Percentiles rank a stretch among this genome's conserved stretches.
Evolutionary conservation across 2,797 vertebrate species (phyloP).

Genomic region (Amblyraja radiata): DNA sequence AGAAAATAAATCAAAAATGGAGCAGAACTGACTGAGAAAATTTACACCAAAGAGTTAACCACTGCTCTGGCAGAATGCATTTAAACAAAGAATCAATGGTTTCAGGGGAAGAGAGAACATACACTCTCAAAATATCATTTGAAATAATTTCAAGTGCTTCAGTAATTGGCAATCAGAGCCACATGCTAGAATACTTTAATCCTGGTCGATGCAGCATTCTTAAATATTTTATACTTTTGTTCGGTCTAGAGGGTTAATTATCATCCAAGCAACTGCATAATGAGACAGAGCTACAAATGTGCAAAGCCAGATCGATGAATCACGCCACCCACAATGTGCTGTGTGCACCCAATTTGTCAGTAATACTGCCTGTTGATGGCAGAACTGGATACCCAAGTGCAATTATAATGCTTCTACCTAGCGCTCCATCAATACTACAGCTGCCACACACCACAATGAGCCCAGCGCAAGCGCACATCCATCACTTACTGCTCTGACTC

Average conservation of each 20-base stretch:
- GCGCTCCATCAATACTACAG: neutral
- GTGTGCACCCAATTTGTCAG: neutral
- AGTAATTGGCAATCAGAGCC: neutral
- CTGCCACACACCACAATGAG: neutral
- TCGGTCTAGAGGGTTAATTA: conserved; percentile 2
- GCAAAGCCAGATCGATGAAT: neutral
- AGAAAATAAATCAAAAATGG: neutral
- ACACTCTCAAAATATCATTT: neutral
- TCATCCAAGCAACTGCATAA: neutral
- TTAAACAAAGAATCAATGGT: neutral
- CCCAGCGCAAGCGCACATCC: neutral
- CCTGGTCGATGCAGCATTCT: neutral
- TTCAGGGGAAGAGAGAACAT: neutral
- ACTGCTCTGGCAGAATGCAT: neutral
- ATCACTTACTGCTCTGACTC: neutral
- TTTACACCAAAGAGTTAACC: neutral
- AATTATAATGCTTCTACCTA: neutral
- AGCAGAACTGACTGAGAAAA: neutral
- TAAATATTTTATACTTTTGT: conserved; percentile 25
- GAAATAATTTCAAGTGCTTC: neutral
- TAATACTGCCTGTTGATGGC: neutral
- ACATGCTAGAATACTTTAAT: neutral
- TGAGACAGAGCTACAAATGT: neutral
- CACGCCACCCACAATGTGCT: neutral
- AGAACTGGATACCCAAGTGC: neutral